A percentile compares a stretch with the other conserved stretches of the same genome.
These are phyloP conservation scores for Oryzias sinensis DNA, from an alignment of 2,797 vertebrate species.

Conservation along the genomic window DNA sequence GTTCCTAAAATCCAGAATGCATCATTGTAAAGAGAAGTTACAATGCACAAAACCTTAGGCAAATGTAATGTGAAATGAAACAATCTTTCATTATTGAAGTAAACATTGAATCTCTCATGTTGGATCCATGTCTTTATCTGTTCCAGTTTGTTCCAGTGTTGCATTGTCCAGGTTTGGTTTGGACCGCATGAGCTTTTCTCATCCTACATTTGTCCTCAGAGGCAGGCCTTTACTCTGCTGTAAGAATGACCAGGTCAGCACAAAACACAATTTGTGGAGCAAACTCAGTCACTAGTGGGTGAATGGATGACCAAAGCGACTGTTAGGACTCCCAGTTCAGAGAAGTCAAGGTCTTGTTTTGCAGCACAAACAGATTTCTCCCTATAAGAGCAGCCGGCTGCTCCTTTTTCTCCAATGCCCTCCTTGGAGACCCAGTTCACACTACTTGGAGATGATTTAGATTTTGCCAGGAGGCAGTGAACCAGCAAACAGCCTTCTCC, in stretches of 20 bases:
- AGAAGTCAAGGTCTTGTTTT: constrained; percentile 1
- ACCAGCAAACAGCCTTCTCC: constrained; percentile 63
- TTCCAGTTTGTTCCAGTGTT: too few species aligned
- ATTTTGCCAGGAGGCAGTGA: constrained; percentile 62
- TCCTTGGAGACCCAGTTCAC: constrained; percentile 63
- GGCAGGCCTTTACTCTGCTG: not conserved
- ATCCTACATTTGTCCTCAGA: not conserved
- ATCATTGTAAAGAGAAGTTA: too few species aligned
- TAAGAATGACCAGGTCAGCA: not conserved
- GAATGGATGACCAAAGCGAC: not conserved
- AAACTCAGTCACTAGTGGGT: not conserved
- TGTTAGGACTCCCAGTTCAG: not conserved
- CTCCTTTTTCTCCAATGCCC: constrained; percentile 53
- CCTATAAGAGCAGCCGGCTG: constrained; percentile 29
- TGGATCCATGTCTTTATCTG: too few species aligned
- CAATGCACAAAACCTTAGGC: too few species aligned
- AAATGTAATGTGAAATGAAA: too few species aligned
- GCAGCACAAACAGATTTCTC: constrained; percentile 3
- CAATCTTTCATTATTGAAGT: too few species aligned
- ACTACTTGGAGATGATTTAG: constrained; percentile 63
- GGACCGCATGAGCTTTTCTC: not conserved
- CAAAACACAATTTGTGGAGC: not conserved
- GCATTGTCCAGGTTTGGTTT: too few species aligned
- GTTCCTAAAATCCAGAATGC: too few species aligned
- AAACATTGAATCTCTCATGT: too few species aligned